phyloP scores from a whole-genome alignment of 2,888 invertebrate species.

The Leucozona laternaria region DNA sequence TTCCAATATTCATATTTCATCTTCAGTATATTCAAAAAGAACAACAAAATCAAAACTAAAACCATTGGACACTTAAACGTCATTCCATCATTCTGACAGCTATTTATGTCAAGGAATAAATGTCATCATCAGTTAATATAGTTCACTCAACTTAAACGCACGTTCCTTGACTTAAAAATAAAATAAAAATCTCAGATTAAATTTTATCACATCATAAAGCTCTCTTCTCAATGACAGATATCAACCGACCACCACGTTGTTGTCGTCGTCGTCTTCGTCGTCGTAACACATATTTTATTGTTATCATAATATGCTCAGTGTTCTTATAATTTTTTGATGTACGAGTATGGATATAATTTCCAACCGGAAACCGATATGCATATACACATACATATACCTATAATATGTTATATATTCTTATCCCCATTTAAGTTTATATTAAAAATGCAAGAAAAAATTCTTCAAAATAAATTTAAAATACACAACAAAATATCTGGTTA shows the following conservation, averaged over 20 bases:
- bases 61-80: neutral
- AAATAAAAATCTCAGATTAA: slow-evolving; percentile 19
- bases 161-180: slow-evolving; percentile 35
- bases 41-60: neutral
- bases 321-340: slow-evolving; percentile 31
- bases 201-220: slow-evolving; percentile 37
- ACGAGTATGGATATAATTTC: slow-evolving; percentile 20
- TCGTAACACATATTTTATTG: slow-evolving; percentile 61
- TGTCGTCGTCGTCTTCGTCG: neutral
- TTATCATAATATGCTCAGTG: slow-evolving; percentile 42
- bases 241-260: slow-evolving; percentile 37
- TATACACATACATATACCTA: too few species aligned
- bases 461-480: slow-evolving; percentile 33
- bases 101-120: slow-evolving; percentile 18
- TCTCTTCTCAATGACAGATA: neutral
- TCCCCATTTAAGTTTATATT: slow-evolving; percentile 42
- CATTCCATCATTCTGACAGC: slow-evolving; percentile 24
- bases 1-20: too few species aligned
- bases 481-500: slow-evolving; percentile 56
- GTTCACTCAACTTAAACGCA: slow-evolving; percentile 23
- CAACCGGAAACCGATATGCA: slow-evolving; percentile 69
- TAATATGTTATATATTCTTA: slow-evolving; percentile 32
- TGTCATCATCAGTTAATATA: slow-evolving; percentile 3
- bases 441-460: slow-evolving; percentile 35
- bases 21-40: too few species aligned